Base-by-base conservation (phyloP, 2,888 invertebrate species). In the Gasteruption jaculator region DNA sequence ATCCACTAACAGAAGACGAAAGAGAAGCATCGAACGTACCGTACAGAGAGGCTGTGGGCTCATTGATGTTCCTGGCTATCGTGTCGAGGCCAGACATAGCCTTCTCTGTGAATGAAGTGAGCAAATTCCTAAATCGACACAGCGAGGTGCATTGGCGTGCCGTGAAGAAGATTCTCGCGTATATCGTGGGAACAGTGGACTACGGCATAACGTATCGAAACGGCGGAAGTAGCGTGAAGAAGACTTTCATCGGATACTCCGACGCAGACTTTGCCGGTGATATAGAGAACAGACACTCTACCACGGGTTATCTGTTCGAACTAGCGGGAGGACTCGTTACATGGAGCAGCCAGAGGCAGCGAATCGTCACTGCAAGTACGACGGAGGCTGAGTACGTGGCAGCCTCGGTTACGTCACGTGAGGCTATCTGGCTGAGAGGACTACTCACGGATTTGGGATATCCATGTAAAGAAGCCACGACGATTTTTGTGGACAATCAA, bases 301-400 rank as follows among this genome's bases (percentile, higher is more conserved):
- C 48, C 1, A 47, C 46, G 10, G 55, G 56, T n/a, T 52, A 46
- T 25, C 22, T 49, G 1, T 48, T 53, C 36, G 26, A 15, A 14
- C 10, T 47, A 8, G 20, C 42, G n/a, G 38, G 43, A 7, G 43
- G 48, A 2, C 46, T 46, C 0, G 37, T 57, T 0, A 43, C 43
- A 4, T 57, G 56, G 52, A 14, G 41, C 7, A 49, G 43, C 10
- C 45, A 48, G 26, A 11, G 47, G 6, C 54, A 55, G 24, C 33
- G 25, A 12, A 6, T 43, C 1, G 46, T 46, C 3, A 25, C 22
- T 3, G 8, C 37, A 6, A 40, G 40, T 4, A 43, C 43, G 0
- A 42, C 41, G 8, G 27, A 27, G 11, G 52, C 53, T 10, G 54
- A 60, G 29, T 50, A 53, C 31, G 42, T 58, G 3, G 56, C 56